Evolutionary conservation across 2,888 invertebrate species (phyloP).

Genomic region (Artemia sinica): DNA sequence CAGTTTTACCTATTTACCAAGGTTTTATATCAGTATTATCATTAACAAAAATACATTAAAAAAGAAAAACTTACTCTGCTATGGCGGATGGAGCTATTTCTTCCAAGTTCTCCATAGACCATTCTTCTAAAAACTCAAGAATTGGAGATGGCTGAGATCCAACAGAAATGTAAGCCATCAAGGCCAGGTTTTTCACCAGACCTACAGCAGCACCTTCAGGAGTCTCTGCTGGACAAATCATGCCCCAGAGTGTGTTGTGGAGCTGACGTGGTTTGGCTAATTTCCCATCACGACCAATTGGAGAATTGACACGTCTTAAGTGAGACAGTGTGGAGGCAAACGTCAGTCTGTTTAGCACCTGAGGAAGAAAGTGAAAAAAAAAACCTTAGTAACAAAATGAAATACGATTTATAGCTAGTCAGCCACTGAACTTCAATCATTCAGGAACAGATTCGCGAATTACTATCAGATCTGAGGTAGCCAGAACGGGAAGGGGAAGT

Average conservation of each 20-base stretch:
- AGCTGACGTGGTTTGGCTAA: slow-evolving; percentile 94
- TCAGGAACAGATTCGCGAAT: too few species aligned
- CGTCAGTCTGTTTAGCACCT: slow-evolving; percentile 89
- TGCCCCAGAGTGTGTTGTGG: slow-evolving; percentile 98
- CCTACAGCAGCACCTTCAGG: slow-evolving; percentile 91
- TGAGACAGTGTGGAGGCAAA: slow-evolving; percentile 97
- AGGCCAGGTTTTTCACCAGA: slow-evolving; percentile 90
- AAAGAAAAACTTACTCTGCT: slow-evolving; percentile 45
- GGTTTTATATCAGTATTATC: too few species aligned
- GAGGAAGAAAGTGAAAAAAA: too few species aligned
- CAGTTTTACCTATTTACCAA: too few species aligned
- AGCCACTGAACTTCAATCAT: too few species aligned
- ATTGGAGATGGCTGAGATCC: slow-evolving; percentile 98
- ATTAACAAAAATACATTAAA: too few species aligned
- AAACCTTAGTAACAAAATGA: slow-evolving; percentile 19
- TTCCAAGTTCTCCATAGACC: slow-evolving; percentile 99
- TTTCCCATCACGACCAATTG: slow-evolving; percentile 97
- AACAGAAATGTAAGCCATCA: slow-evolving; percentile 99
- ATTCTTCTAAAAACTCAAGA: slow-evolving; percentile 98
- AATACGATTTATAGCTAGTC: background rate
- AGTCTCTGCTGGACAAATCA: slow-evolving; percentile 99
- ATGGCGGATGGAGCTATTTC: slow-evolving; percentile 99
- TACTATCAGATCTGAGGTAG: too few species aligned
- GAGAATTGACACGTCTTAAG: slow-evolving; percentile 92
- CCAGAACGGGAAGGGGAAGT: background rate